Conservation (phyloP, 1,140 invertebrate genomes). For the Ladona fulva region DNA sequence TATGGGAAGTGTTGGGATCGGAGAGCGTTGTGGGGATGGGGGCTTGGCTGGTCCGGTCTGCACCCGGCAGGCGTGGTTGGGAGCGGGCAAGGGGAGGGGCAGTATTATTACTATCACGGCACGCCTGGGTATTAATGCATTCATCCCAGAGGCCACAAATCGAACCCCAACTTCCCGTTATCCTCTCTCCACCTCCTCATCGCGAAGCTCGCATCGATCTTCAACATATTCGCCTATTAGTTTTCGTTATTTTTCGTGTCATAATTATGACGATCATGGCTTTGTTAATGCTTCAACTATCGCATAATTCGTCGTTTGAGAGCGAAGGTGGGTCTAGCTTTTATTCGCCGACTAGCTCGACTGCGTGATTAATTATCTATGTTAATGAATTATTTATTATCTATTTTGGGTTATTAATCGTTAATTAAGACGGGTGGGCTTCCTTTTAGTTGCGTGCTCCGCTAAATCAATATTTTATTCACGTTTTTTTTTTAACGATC, state of each 20-base stretch:
- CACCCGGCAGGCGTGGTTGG: neutral
- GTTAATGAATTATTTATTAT: too few relatives aligned
- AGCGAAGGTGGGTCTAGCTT: too few relatives aligned
- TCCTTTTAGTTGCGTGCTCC: too few relatives aligned
- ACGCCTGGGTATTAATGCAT: constrained; percentile 8
- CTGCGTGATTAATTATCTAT: too few relatives aligned
- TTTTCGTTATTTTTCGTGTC: neutral
- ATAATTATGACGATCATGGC: neutral
- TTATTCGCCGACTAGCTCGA: too few relatives aligned
- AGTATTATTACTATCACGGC: constrained; percentile 5
- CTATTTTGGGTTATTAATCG: too few relatives aligned
- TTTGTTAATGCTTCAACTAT: neutral
- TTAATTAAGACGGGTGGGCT: too few relatives aligned
- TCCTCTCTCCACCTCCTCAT: neutral
- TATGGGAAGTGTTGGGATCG: neutral
- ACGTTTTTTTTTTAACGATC: too few relatives aligned
- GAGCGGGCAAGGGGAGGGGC: neutral
- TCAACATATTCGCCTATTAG: neutral
- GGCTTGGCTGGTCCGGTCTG: neutral
- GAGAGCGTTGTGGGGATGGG: neutral
- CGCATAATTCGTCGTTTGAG: too few relatives aligned
- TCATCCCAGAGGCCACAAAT: neutral
- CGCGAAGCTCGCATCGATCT: neutral
- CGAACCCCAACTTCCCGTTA: neutral
- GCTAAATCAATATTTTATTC: too few relatives aligned